phyloP scores from a whole-genome alignment of 2,113 vertebrate species.

The Pluvianellus socialis region DNA sequence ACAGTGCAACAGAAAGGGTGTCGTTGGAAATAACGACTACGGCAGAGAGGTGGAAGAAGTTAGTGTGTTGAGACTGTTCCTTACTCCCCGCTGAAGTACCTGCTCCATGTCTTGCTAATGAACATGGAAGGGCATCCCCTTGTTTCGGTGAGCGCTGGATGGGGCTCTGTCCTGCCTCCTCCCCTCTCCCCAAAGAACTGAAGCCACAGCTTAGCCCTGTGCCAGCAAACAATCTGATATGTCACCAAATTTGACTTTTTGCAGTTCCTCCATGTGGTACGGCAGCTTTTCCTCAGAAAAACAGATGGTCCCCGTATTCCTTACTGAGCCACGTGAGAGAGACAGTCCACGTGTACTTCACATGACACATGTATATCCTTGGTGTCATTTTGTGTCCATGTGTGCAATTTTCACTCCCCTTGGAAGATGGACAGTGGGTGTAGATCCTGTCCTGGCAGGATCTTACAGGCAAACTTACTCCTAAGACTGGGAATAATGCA shows the following conservation, averaged over 20 bases:
- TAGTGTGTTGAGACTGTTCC: not conserved
- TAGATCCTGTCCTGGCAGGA: not conserved
- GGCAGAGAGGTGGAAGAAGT: not conserved
- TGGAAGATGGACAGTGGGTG: not conserved
- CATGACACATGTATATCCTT: not conserved
- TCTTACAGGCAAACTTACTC: not conserved
- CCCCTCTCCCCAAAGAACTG: accelerated
- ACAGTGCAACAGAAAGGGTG: not conserved
- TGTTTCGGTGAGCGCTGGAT: not conserved
- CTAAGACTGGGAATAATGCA: not conserved
- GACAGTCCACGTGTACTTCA: accelerated
- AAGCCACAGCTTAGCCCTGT: not conserved
- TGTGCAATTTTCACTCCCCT: not conserved
- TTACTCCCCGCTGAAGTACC: not conserved
- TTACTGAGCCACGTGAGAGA: not conserved
- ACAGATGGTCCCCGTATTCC: not conserved
- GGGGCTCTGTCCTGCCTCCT: not conserved
- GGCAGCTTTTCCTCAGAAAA: not conserved
- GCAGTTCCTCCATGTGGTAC: not conserved
- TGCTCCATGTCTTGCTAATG: not conserved
- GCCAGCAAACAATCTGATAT: not conserved
- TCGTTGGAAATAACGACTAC: not conserved
- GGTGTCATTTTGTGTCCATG: not conserved
- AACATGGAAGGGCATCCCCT: not conserved
- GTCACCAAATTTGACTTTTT: not conserved